Base-by-base conservation (phyloP, 2,888 invertebrate species). In the Drosophila kambysellisi region DNA sequence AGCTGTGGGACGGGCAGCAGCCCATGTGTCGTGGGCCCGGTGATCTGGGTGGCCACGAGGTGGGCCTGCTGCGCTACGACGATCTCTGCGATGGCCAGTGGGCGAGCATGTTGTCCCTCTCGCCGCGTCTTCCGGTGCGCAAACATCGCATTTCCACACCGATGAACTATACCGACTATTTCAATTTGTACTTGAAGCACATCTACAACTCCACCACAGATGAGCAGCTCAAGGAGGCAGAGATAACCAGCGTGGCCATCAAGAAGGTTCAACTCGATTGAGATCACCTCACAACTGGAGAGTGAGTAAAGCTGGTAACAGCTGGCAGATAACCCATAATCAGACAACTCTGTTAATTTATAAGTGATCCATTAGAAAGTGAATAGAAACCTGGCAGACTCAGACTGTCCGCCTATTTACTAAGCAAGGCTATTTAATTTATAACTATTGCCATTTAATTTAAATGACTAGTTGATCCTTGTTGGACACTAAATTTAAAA, bases 21-120 rank as follows among this genome's bases (percentile, higher is more conserved):
- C 94, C 94, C 1, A 93, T 94, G 82, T 95, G 94, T 70, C 92
- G 94, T 0, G 94, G 94, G 1, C 94, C 95, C 0, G 94, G 94
- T 1, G 93, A 94, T 76, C 91, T 94, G 15, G 94, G 94, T 32
- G 94, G 94, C 1, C 92, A 93, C 60, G 93, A 93, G 54, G 93
- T 95, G 37, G 93, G 94, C 32, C 91, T 94, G 51, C 91, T 94
- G 86, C 93, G 94, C 20, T 96, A 96, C 78, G 95, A 95, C 80
- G 95, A 95, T 81, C 94, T 96, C 9, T 96, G 96, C 87, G 95
- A 95, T 70, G 96, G 96, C 0, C 95, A 96, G 81, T 96, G 96
- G 96, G 95, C 95, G 32, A 96, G 96, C 79, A 95, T 96, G 95
- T 91, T 94, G 60, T 93, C 93, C 3, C 78, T 94, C 33, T 93